phyloP scores from a whole-genome alignment of 2,113 vertebrate species.

The Perca flavescens region DNA sequence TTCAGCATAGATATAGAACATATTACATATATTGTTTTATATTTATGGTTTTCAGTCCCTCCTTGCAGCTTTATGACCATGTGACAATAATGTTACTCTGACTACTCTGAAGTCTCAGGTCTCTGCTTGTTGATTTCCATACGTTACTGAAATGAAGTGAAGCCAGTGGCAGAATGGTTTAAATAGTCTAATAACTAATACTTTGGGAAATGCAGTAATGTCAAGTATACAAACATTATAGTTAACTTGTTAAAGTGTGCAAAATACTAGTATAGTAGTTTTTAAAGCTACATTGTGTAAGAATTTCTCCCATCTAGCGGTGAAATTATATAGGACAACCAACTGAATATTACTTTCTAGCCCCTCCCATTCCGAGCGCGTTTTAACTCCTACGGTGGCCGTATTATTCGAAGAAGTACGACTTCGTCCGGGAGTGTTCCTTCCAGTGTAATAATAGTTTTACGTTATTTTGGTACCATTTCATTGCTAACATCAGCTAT shows the following conservation, averaged over 20 bases:
- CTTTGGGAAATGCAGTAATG: background rate
- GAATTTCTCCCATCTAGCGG: too few species aligned
- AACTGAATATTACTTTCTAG: too few species aligned
- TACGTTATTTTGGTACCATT: too few species aligned
- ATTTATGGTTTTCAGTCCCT: background rate
- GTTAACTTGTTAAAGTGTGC: background rate
- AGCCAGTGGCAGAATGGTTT: background rate
- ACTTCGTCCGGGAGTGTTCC: too few species aligned
- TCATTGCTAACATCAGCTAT: too few species aligned
- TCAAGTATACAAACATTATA: background rate
- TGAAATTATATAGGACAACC: too few species aligned
- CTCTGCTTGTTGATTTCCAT: background rate
- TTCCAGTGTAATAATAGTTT: too few species aligned
- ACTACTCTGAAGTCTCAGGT: background rate
- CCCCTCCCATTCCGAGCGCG: too few species aligned
- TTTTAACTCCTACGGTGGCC: too few species aligned
- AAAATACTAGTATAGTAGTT: background rate
- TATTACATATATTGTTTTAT: too few species aligned
- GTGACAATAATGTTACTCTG: background rate
- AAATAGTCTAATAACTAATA: background rate
- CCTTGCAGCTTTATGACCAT: background rate
- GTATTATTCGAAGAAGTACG: too few species aligned
- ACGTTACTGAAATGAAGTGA: background rate
- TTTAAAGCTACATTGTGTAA: too few species aligned
- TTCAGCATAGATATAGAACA: background rate